These are phyloP conservation scores for Oryzias celebensis DNA, from an alignment of 2,113 vertebrate genomes.

Conservation along the genomic window DNA sequence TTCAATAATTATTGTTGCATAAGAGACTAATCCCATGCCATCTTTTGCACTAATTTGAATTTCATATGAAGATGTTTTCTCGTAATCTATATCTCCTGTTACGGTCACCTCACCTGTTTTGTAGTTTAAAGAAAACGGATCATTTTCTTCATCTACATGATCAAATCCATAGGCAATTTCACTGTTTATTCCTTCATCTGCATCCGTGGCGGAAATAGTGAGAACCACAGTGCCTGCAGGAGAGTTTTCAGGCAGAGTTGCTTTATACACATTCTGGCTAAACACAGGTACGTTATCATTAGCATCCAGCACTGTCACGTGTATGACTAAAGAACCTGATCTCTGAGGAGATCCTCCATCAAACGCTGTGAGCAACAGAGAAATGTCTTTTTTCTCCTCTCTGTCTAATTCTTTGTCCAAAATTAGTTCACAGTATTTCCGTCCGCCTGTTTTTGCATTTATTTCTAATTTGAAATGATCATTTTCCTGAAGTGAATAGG, in stretches of 20 bases:
- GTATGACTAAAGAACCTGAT: too few relatives aligned
- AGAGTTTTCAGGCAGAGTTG: conserved; percentile 54
- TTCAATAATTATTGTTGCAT: conserved; percentile 66
- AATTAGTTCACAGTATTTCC: conserved; percentile 64
- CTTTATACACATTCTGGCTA: too few relatives aligned
- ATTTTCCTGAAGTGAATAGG: conserved; percentile 68
- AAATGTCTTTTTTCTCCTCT: conserved; percentile 30
- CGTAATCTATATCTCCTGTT: conserved; percentile 73
- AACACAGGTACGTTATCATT: too few relatives aligned
- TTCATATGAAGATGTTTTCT: conserved; percentile 69
- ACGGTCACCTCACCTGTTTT: conserved; percentile 28
- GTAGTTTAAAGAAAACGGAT: background rate
- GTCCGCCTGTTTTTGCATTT: conserved; percentile 41
- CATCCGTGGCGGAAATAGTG: conserved; percentile 74
- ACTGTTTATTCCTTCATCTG: conserved; percentile 76
- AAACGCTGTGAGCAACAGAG: conserved; percentile 42
- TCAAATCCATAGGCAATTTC: conserved; percentile 76
- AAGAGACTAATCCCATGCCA: conserved; percentile 63
- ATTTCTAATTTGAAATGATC: conserved; percentile 66
- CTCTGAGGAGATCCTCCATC: conserved; percentile 42
- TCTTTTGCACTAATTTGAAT: conserved; percentile 78
- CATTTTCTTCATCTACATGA: conserved; percentile 56
- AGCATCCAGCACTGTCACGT: too few relatives aligned
- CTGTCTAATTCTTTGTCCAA: conserved; percentile 59
- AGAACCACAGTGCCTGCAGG: conserved; percentile 57